Evolutionary conservation across 2,888 invertebrate genomes (phyloP).

Genomic region (Platycheirus rosarum): DNA sequence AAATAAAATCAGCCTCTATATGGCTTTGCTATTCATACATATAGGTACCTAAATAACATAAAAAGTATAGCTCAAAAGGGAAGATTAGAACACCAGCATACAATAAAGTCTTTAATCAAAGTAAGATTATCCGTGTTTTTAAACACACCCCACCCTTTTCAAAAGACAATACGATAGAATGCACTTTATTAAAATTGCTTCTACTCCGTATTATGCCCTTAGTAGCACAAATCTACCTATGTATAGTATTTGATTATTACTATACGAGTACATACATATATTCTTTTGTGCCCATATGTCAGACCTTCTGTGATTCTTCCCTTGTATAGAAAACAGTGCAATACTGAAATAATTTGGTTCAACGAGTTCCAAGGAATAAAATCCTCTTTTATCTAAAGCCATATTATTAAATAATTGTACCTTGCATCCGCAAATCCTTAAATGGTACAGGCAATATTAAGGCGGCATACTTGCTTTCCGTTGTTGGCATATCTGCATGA

Average conservation of each 20-base stretch:
- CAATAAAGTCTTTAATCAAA: conserved; percentile 53
- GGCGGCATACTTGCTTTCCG: conserved; percentile 21
- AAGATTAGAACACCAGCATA: conserved; percentile 39
- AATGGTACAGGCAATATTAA: conserved; percentile 42
- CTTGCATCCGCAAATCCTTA: conserved; percentile 47
- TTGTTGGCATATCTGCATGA: conserved; percentile 34
- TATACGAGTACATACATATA: conserved; percentile 3
- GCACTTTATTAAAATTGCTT: conserved; percentile 61
- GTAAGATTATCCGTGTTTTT: conserved; percentile 57
- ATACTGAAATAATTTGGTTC: conserved; percentile 46
- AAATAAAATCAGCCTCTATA: conserved; percentile 3
- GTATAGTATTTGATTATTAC: conserved; percentile 48
- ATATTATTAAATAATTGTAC: conserved; percentile 65
- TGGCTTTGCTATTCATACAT: not conserved
- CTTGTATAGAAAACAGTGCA: conserved; percentile 36
- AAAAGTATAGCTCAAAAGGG: not conserved
- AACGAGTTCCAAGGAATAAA: conserved; percentile 45
- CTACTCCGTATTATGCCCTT: conserved; percentile 5
- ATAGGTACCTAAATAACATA: not conserved
- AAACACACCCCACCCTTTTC: conserved; percentile 29
- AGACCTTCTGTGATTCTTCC: conserved; percentile 38
- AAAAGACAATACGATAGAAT: conserved; percentile 33
- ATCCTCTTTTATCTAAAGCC: conserved; percentile 68
- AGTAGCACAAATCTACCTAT: conserved; percentile 34
- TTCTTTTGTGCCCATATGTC: conserved; percentile 68